These are phyloP conservation scores for Rhagonycha fulva DNA, from an alignment of 2,888 invertebrate species.

Conservation along the genomic window DNA sequence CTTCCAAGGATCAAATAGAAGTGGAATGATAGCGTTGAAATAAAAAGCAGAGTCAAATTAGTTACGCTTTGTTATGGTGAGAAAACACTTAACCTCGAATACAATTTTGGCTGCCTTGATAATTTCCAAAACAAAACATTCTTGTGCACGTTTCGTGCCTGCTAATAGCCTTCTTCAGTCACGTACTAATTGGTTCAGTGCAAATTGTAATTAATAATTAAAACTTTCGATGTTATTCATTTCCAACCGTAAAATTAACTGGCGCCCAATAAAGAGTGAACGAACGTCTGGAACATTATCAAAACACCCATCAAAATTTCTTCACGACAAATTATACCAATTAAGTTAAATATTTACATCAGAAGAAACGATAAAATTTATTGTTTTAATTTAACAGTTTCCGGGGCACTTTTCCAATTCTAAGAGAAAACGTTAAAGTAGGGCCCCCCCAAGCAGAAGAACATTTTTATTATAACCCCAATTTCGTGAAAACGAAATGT, in stretches of 20 bases:
- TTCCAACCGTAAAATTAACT: background rate
- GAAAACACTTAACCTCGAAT: conserved; percentile 4
- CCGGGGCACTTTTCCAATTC: background rate
- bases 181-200: background rate
- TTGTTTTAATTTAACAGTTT: background rate
- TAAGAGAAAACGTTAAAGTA: background rate
- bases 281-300: background rate
- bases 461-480: background rate
- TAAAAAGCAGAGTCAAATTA: conserved; percentile 18
- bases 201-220: background rate
- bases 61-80: conserved; percentile 15
- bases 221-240: background rate
- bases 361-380: background rate
- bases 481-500: background rate
- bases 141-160: background rate
- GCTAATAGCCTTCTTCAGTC: background rate
- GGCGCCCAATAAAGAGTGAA: background rate
- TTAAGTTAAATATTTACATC: background rate
- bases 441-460: background rate
- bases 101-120: background rate
- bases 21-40: conserved; percentile 15
- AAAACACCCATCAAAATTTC: background rate
- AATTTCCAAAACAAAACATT: background rate
- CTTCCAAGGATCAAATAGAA: conserved; percentile 11
- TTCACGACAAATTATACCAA: background rate